A percentile compares a stretch with the other conserved stretches of the same genome.
phyloP scores from a whole-genome alignment of 2,113 vertebrate species.

The Macquaria ambigua region DNA sequence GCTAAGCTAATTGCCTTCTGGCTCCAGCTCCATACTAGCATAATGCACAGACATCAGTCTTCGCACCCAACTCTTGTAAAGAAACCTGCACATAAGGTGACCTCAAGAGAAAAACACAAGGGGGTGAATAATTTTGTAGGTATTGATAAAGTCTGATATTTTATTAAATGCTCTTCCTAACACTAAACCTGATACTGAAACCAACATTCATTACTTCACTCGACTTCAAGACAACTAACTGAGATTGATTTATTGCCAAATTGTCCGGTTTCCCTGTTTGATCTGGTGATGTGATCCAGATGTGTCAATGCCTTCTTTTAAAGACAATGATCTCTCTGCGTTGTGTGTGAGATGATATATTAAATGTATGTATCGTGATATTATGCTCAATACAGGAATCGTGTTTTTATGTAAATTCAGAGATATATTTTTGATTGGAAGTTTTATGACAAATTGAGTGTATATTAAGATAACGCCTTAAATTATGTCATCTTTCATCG shows the following conservation, averaged over 20 bases:
- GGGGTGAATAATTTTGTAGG: neutral
- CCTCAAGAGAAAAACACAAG: neutral
- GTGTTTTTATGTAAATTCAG: constrained; percentile 36
- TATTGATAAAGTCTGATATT: neutral
- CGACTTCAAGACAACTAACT: no score
- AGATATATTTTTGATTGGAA: constrained; percentile 53
- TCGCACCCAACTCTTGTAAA: neutral
- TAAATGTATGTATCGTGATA: neutral
- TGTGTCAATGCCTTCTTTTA: neutral
- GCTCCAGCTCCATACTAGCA: neutral
- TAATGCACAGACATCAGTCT: neutral
- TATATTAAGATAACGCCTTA: constrained; percentile 31
- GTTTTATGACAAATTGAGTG: constrained; percentile 20
- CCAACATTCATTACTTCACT: neutral
- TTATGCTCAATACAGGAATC: neutral
- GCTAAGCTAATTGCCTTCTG: neutral
- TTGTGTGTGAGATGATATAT: neutral
- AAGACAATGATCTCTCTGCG: neutral
- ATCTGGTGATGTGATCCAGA: neutral
- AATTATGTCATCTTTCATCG: neutral
- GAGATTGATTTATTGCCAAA: neutral
- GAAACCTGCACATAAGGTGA: neutral
- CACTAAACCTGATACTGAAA: constrained; percentile 6
- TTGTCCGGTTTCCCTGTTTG: neutral
- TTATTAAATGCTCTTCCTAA: neutral